These are phyloP conservation scores for Alosa sapidissima DNA, from an alignment of 2,797 vertebrate species.

Conservation along the genomic window DNA sequence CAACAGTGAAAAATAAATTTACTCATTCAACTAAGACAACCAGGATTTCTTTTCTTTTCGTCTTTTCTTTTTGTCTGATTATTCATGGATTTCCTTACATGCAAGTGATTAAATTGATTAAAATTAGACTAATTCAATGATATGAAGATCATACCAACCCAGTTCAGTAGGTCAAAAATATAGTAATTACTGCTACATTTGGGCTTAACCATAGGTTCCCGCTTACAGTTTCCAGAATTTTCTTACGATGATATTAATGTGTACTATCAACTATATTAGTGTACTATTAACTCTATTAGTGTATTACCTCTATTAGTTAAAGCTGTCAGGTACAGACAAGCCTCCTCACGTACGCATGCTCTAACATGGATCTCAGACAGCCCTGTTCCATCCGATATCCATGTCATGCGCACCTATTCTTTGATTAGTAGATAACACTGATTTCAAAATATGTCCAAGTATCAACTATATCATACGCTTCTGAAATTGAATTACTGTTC, in stretches of 20 bases:
- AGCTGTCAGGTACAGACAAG: neutral
- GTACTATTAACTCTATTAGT: too few species aligned
- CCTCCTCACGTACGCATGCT: neutral
- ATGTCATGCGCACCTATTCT: too few species aligned
- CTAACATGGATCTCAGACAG: neutral
- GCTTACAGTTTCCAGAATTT: neutral
- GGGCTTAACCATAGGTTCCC: neutral
- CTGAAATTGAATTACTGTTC: too few species aligned
- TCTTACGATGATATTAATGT: neutral
- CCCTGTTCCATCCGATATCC: too few species aligned
- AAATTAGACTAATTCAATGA: neutral
- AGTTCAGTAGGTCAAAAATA: neutral
- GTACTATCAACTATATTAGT: neutral
- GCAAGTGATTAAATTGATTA: neutral
- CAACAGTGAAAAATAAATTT: neutral
- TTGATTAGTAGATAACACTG: too few species aligned
- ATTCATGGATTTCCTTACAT: neutral
- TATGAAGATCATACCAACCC: neutral
- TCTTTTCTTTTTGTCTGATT: neutral
- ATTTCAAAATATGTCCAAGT: too few species aligned
- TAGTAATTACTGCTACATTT: neutral
- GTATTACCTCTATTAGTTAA: too few species aligned
- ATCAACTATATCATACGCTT: too few species aligned
- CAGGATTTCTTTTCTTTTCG: neutral
- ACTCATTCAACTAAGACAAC: neutral